Base-by-base conservation (phyloP, 2,888 invertebrate species). In the Schizaphis graminum region DNA sequence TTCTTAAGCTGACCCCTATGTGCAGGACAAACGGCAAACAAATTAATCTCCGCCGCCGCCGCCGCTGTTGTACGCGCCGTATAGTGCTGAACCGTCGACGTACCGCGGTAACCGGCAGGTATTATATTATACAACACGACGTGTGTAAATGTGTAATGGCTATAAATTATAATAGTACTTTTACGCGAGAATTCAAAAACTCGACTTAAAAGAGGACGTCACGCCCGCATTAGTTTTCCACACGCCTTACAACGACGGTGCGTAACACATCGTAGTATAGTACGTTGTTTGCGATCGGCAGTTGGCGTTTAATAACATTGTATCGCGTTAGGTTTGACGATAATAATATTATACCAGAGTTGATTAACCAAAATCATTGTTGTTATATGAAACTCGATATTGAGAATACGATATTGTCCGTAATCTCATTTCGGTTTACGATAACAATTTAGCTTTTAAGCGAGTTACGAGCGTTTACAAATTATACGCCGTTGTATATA, bases 1-100 rank as follows among this genome's bases (percentile, higher is more conserved):
- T 41, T 89, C 89, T 57, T 41, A 57, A 89, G 57, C 44, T 89
- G 57, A 89, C 89, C 89, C 89, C 89, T 89, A 89, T 56, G 41
- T 26, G 21, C 35, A 35, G 56, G 24, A 49, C 49, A 53, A 53
- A 53, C 41, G 10, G 44, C 28, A 41, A 57, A 57, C 41, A 57
- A 56, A 57, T 89, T 57, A 89, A 44, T 89, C 89, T 57, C 57
- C 77, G 21, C 35, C 3, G 8, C 35, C 1, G 61, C n/a, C 35
- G 35, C 16, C 16, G 16, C 16, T 5, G 16, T n/a, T 16, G 57
- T 49, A 13, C 49, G n/a, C n/a, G n/a, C n/a, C n/a, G 16, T 53
- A 8, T 11, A 49, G 49, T 49, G 49, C 49, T 49, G 49, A 49
- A 49, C 49, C 13, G 49, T 49, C 49, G 49, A 49, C 49, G 49